Evolutionary conservation across 2,888 invertebrate genomes (phyloP), one percentile per base, ranked within the genome.

Genomic region (Polyommatus iphigenia): DNA sequence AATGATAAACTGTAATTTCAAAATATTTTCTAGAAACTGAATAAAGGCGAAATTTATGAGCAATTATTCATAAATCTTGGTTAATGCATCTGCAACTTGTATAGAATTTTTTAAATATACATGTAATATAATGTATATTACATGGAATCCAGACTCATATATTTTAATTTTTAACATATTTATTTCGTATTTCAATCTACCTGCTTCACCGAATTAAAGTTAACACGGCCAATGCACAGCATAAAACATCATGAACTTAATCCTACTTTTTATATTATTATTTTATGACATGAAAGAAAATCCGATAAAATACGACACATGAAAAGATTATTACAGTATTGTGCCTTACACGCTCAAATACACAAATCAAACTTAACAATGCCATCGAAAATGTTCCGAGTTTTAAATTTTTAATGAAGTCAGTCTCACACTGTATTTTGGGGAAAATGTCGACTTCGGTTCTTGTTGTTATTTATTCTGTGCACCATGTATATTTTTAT

Each of bases 351-450:
- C 86, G 88, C 85, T 86, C 89, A 88, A 86, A 86, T 86, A 87
- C 89, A 92, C 92, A 92, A 93, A 92, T 93, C 93, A 91, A 85
- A 86, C 78, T 82, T 84, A 87, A 92, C 92, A 92, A 92, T 89
- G 86, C 86, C 83, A 82, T 86, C 87, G 87, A 88, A 91, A 92
- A 91, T 88, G 89, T 85, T 85, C 86, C 85, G 89, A 90, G 90
- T 90, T 91, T 90, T 87, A 89, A 89, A 85, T 87, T 90, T 90
- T 92, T 91, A 93, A 93, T 92, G 92, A 91, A 93, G 89, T 91
- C 87, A 86, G 87, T 84, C 87, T 87, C 86, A 87, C 87, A 90
- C 88, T 88, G 89, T 91, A 89, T 88, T 89, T 89, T 89, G 88
- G 88, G 85, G 88, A 88, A 92, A 91, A 90, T 90, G 91, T 82